Base-by-base conservation (phyloP, 1,140 invertebrate genomes). In the Zaprionus kolodkinae region DNA sequence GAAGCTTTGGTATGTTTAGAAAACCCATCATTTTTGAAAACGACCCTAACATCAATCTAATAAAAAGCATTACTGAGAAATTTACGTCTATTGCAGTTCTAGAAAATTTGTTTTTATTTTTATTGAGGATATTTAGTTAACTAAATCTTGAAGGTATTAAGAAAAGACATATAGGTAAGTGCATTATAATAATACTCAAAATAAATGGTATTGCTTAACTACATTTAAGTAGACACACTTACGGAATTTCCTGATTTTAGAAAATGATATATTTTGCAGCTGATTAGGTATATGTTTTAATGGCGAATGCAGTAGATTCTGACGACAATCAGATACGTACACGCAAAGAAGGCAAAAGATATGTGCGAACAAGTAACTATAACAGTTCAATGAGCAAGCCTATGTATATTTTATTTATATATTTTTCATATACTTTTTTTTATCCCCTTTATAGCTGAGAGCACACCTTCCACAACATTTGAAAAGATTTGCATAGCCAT, bases 401-500 rank as follows among this genome's bases (percentile, higher is more conserved):
- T 35, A 35, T 35, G 4, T 33, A 33, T 33, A 2, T 33, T 33
- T 6, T n/a, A n/a, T n/a, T 21, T 21, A 21, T 21, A 33, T 33
- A 33, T 33, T 33, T 7, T 9, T 1, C 7, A 59, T 27, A 27
- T 25, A 15, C 7, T 15, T 10, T 15, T 10, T 15, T 40, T 1
- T 40, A 10, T 17, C 12, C 17, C 15, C 9, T 33, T 30, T 59
- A 35, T 17, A 88, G 84, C 55, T 60, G 85, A 84, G 56, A 33
- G 40, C 3, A 10, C 73, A 2, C 27, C 61, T 3, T 13, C 25
- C 1, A 12, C 76, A 0, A 3, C 13, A 0, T 72, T 78, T 21
- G 97, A 98, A 90, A 94, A 95, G 72, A 93, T 96, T n/a, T 95
- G 97, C 1, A 96, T 95, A 3, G 90, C 95, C 13, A 93, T 96